Conservation (phyloP, 2,113 vertebrate genomes). For the Collichthys lucidus region DNA sequence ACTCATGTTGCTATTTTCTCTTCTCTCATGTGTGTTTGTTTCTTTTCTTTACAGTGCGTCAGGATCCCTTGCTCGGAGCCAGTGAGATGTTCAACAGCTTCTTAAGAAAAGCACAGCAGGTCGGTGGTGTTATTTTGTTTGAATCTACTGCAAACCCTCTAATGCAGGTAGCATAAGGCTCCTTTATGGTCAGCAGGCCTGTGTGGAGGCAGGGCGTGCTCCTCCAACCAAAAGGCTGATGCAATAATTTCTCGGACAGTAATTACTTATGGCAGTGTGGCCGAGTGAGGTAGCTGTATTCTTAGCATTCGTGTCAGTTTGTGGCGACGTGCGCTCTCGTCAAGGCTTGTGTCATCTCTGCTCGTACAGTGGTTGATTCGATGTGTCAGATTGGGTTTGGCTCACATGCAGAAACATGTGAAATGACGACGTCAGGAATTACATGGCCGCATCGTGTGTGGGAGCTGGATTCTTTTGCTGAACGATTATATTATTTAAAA, state of each 20-base stretch:
- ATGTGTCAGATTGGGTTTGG: conserved; percentile 20
- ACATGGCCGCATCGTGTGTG: conserved; percentile 6
- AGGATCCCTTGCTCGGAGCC: conserved; percentile 92
- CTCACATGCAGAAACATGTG: background rate
- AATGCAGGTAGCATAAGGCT: background rate
- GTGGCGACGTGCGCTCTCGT: conserved; percentile 1
- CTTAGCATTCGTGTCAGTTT: background rate
- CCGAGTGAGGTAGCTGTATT: conserved; percentile 15
- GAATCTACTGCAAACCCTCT: background rate
- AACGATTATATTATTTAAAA: conserved; percentile 20
- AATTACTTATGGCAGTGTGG: conserved; percentile 45
- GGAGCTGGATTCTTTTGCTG: conserved; percentile 21
- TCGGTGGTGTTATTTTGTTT: conserved; percentile 60
- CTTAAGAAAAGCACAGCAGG: conserved; percentile 97
- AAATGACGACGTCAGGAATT: conserved; percentile 15
- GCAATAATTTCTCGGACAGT: conserved; percentile 27
- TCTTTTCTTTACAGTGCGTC: conserved; percentile 87
- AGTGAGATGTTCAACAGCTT: conserved; percentile 98
- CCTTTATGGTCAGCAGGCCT: background rate
- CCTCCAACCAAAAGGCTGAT: conserved; percentile 25
- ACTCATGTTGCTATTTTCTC: background rate
- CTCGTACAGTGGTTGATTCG: background rate
- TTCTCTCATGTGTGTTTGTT: background rate
- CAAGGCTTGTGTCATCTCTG: background rate
- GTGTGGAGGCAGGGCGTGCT: conserved; percentile 15